Evolutionary conservation across 2,888 invertebrate genomes (phyloP).

Genomic region (Amphimallon solstitiale): DNA sequence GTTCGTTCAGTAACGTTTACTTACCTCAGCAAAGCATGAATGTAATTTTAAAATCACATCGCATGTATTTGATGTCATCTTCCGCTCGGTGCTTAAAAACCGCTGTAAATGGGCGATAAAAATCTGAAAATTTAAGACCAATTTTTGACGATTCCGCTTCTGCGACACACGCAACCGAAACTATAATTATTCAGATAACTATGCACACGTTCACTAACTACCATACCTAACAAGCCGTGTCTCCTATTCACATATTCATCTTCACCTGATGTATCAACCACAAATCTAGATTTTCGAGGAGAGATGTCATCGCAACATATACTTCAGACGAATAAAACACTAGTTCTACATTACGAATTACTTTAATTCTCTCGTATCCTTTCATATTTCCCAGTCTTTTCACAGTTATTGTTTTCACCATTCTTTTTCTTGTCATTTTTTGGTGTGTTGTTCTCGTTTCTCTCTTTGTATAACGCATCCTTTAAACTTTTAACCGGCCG

Average conservation of each 20-base stretch:
- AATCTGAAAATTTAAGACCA: constrained; percentile 8
- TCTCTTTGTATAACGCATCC: constrained; percentile 2
- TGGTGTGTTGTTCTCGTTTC: neutral
- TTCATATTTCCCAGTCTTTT: neutral
- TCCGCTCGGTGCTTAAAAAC: neutral
- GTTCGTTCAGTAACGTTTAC: too few relatives aligned
- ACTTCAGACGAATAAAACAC: neutral
- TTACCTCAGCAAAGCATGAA: too few relatives aligned
- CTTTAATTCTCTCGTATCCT: neutral
- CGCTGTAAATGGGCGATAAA: constrained; percentile 3
- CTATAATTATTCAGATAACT: constrained; percentile 8
- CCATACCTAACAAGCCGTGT: constrained; percentile 18
- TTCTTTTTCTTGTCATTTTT: neutral
- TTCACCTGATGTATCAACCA: neutral
- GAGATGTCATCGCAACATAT: too few relatives aligned
- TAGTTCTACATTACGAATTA: constrained; percentile 11
- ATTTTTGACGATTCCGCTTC: constrained; percentile 22
- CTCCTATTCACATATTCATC: constrained; percentile 20
- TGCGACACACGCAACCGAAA: constrained; percentile 25
- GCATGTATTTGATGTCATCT: neutral
- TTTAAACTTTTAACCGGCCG: constrained; percentile 15
- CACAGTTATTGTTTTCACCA: neutral
- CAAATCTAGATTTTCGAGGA: too few relatives aligned
- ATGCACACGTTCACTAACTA: neutral
- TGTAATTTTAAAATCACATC: too few relatives aligned